Base-by-base conservation (phyloP, 2,797 vertebrate species). In the Fistularia tabacaria region DNA sequence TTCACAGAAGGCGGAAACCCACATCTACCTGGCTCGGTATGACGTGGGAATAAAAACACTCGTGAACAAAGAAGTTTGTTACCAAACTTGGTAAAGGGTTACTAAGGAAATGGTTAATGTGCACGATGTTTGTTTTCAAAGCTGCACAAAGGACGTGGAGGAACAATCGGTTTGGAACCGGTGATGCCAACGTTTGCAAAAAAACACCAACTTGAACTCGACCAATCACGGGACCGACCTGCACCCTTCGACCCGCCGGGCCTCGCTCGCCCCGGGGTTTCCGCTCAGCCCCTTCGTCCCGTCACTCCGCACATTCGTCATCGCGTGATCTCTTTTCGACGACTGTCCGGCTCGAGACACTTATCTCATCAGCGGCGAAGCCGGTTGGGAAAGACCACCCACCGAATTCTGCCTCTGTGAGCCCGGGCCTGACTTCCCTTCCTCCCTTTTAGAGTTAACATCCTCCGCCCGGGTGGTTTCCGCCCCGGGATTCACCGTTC, bases 221-320 rank as follows among this genome's bases (percentile, higher is more conserved):
- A 25, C 25, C 25, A 25, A 25, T 25, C 25, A 25, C 25, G 5
- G 5, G 25, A n/a, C n/a, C 25, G 25, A 2, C 25, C 25, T 25
- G n/a, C n/a, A 61, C 6, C n/a, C 49, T 64, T 51, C 56, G 65
- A 81, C 72, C 58, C 43, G 64, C 61, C 38, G 38, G 57, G 38
- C 54, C 46, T 63, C 69, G 66, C 73, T 58, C 63, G 14, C 51
- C 51, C 36, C 1, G 38, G 54, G 62, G 52, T 10, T 73, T 69
- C 46, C 36, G 37, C 64, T 44, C 47, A 71, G 54, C 65, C 57
- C 25, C 67, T 82, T 76, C 70, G 66, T 76, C 49, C 69, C 12
- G 53, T 88, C 78, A 78, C 52, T 82, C 64, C 52, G 57, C 64
- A 68, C 64, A 67, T 51, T 72, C 71, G 52, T 77, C 61, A 64